Evolutionary conservation across 2,113 vertebrate genomes (phyloP).

Genomic region (Brevimyrus niger): DNA sequence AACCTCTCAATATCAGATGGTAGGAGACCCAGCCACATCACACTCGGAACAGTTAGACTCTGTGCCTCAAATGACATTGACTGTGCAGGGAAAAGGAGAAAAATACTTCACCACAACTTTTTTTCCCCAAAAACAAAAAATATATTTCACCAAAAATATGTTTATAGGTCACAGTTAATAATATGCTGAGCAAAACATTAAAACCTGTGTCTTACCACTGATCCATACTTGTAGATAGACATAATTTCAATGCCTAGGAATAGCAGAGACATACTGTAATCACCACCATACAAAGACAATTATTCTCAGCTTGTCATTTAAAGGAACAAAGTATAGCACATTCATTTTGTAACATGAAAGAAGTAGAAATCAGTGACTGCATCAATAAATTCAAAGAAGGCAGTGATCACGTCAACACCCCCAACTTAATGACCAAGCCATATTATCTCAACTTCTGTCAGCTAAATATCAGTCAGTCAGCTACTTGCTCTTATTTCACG

Average conservation of each 20-base stretch:
- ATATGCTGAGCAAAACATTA: constrained; percentile 37
- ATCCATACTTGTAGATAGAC: constrained; percentile 96
- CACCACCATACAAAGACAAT: constrained; percentile 53
- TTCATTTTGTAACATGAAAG: constrained; percentile 37
- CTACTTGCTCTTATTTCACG: not conserved
- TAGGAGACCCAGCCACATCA: constrained; percentile 94
- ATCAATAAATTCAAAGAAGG: constrained; percentile 24
- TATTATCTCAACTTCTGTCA: constrained; percentile 36
- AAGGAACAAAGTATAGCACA: constrained; percentile 48
- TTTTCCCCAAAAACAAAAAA: constrained; percentile 32
- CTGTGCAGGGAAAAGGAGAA: constrained; percentile 53
- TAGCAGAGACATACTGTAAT: constrained; percentile 50
- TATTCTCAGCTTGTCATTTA: constrained; percentile 48
- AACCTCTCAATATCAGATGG: constrained; percentile 93
- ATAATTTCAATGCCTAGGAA: constrained; percentile 91
- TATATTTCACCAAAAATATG: constrained; percentile 42
- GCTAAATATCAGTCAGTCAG: constrained; percentile 12
- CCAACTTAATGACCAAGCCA: constrained; percentile 29
- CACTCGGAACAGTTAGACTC: constrained; percentile 83
- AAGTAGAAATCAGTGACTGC: constrained; percentile 27
- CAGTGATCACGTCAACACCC: constrained; percentile 28
- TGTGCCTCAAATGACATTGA: constrained; percentile 95
- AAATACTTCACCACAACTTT: constrained; percentile 26
- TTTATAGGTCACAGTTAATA: constrained; percentile 38
- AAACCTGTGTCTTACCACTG: constrained; percentile 70